phyloP scores from a whole-genome alignment of 2,113 vertebrate genomes.

The Neolamprologus cancellatus region DNA sequence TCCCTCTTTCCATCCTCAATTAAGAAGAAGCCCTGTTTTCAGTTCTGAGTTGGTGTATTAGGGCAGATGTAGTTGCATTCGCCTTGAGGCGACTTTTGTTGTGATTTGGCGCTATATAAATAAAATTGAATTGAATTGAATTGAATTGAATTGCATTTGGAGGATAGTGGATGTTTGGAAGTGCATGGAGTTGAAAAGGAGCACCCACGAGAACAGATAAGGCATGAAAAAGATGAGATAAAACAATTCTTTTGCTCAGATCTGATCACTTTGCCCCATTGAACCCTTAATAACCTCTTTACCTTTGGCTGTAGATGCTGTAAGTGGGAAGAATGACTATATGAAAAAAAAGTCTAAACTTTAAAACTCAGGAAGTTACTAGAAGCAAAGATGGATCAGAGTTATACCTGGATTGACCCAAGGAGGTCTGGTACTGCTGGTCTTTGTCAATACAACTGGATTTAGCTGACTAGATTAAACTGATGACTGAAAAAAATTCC shows the following conservation, averaged over 20 bases:
- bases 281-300: not conserved
- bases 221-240: not conserved
- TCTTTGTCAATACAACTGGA: not conserved
- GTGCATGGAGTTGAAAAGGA: not conserved
- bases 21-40: not conserved
- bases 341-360: not conserved
- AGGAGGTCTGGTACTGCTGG: not conserved
- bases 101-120: no score
- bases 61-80: not conserved
- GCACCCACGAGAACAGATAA: not conserved
- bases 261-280: not conserved
- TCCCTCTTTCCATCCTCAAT: not conserved
- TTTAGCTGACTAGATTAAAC: not conserved
- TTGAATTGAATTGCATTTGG: not conserved
- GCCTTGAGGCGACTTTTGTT: no score
- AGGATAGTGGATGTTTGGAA: not conserved
- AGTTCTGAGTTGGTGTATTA: not conserved
- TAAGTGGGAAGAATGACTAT: not conserved
- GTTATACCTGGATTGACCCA: not conserved
- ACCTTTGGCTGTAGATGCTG: not conserved
- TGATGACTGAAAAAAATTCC: not conserved
- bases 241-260: not conserved
- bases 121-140: no score
- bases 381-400: not conserved
- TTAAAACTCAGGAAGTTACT: not conserved